Base-by-base conservation (phyloP, 2,113 vertebrate genomes). In the Peromyscus polionotus region DNA sequence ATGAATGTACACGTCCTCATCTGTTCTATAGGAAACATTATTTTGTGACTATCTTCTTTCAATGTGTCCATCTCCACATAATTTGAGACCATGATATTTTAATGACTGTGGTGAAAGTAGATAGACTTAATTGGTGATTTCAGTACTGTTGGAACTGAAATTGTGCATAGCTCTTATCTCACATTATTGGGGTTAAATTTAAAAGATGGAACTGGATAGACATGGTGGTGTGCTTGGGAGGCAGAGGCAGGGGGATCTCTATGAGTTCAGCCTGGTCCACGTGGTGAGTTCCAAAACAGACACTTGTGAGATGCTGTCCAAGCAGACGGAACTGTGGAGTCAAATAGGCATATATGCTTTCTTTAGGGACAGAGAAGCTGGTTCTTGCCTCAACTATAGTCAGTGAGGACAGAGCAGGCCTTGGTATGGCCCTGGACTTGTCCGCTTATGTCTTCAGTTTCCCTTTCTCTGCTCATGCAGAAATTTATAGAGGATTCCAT, bases 181-280 rank as follows among this genome's bases (percentile, higher is more conserved):
- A 61, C 76, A 63, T 91, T 45, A 68, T 83, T 91, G 91, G 24
- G 39, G 8, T 90, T 73, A n/a, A 59, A 80, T 76, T 87, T 68
- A 76, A n/a, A 73, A 73, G n/a, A 42, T 73, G 72, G n/a, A 73
- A 39, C 20, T 75, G 73, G 39, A 39, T 42, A 45, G 73, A 10
- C 39, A 42, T 75, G 73, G 42, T 75, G 39, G 39, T 10, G 8
- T 57, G 33, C 36, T 83, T 61, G 57, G 20, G 22, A 83, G 54
- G 80, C 80, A 61, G 7, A 83, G 54, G 75, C 12, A 17, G 33
- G 79, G 19, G 3, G n/a, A 39, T 84, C 24, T 85, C 14, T 65
- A 9, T 79, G 81, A 85, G n/a, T 85, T 63, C 26, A 65, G 8
- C 8, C 59, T 42, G 13, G 26, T 61, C 22, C 45, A 16, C 39